Evolutionary conservation across 2,888 invertebrate genomes (phyloP).

Genomic region (Cantharis rufa): DNA sequence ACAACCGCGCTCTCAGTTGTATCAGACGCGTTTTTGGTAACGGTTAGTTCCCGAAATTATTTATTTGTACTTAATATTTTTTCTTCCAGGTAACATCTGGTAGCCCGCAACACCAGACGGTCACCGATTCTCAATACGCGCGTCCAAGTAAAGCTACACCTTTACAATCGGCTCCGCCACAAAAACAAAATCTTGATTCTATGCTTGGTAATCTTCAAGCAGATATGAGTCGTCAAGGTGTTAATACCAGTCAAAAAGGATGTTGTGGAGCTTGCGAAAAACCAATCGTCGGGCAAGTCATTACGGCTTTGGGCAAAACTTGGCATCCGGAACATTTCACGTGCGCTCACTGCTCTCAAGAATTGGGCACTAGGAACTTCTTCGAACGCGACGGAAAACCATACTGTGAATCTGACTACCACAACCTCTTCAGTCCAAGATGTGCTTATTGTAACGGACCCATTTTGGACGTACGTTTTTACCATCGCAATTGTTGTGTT

Average conservation of each 20-base stretch:
- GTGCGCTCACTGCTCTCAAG: conserved; percentile 96
- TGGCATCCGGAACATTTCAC: conserved; percentile 99
- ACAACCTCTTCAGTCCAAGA: conserved; percentile 96
- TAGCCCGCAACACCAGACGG: conserved; percentile 66
- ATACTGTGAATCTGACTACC: conserved; percentile 98
- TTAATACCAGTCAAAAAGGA: conserved; percentile 97
- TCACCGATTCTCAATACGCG: conserved; percentile 72
- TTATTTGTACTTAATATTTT: background rate
- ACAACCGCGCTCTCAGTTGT: conserved; percentile 23
- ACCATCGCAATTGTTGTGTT: background rate
- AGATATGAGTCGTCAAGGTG: conserved; percentile 98
- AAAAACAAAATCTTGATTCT: conserved; percentile 61
- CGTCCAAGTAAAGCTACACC: conserved; percentile 62
- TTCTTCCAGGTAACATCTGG: conserved; percentile 64
- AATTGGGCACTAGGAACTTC: conserved; percentile 96
- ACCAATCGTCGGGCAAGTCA: conserved; percentile 97
- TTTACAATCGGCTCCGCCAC: conserved; percentile 49
- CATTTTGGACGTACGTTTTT: conserved; percentile 87
- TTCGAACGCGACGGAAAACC: conserved; percentile 96
- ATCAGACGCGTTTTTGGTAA: conserved; percentile 12
- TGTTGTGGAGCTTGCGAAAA: conserved; percentile 99
- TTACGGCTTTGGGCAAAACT: conserved; percentile 95
- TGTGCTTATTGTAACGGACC: conserved; percentile 99
- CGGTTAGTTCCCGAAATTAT: conserved; percentile 9
- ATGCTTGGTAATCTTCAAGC: conserved; percentile 94